A percentile compares a stretch with the other conserved stretches of the same genome.
Conservation (phyloP, 2,113 vertebrate species). For the Thamnophis sirtalis region DNA sequence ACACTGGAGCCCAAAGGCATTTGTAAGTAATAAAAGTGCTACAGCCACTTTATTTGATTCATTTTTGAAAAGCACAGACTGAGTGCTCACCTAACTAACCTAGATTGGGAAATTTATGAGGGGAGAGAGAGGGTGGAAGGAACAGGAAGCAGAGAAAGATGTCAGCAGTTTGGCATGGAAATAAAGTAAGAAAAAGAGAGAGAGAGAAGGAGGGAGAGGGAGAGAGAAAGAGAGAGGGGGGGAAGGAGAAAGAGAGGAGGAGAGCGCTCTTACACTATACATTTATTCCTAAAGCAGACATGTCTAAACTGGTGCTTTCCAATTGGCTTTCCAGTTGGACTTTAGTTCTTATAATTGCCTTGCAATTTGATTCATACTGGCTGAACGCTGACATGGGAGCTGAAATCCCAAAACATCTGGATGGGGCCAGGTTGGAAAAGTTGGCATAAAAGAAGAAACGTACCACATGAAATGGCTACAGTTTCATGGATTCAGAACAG, state of each 20-base stretch:
- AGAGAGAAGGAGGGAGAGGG: neutral
- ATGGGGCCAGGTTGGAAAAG: neutral
- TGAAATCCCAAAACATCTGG: neutral
- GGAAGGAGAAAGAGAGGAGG: no score
- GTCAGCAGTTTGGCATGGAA: neutral
- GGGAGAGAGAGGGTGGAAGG: neutral
- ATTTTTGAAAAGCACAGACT: neutral
- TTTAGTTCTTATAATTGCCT: neutral
- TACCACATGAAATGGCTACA: neutral
- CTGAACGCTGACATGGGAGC: neutral
- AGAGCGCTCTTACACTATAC: neutral
- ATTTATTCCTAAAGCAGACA: neutral
- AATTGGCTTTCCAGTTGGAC: neutral
- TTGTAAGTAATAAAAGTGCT: neutral
- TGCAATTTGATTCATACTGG: neutral
- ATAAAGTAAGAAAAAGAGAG: no score
- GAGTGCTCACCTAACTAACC: neutral
- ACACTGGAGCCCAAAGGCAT: neutral
- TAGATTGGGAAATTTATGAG: neutral
- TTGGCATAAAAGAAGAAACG: neutral
- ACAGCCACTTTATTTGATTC: neutral
- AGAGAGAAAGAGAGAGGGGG: neutral
- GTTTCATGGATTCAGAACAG: neutral
- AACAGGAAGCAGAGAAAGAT: neutral
- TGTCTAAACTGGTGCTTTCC: neutral